These are phyloP conservation scores for Sphaeramia orbicularis DNA, from an alignment of 2,797 vertebrate species.

Conservation along the genomic window DNA sequence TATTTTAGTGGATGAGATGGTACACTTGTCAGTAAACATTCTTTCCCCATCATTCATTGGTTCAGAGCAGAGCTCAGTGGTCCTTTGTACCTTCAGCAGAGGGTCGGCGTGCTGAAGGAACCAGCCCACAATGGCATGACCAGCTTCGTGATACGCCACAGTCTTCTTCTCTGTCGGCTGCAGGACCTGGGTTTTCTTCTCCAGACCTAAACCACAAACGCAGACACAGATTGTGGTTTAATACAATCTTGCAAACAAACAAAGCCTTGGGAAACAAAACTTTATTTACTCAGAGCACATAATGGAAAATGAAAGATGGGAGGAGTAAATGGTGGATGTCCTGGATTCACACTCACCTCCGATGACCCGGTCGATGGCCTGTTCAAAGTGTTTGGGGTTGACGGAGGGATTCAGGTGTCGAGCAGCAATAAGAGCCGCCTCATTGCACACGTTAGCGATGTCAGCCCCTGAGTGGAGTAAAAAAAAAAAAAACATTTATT, in stretches of 20 bases:
- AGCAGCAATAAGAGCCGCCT: slow-evolving; percentile 96
- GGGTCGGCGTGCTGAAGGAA: slow-evolving; percentile 97
- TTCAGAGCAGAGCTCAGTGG: too few relatives aligned
- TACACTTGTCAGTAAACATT: too few relatives aligned
- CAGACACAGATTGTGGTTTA: not conserved
- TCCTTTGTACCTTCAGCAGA: slow-evolving; percentile 88
- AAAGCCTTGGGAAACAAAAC: too few relatives aligned
- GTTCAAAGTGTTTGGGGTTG: slow-evolving; percentile 95
- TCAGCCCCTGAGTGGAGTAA: slow-evolving; percentile 87
- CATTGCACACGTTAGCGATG: slow-evolving; percentile 98
- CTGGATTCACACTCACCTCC: slow-evolving; percentile 87
- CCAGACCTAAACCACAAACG: slow-evolving; percentile 86
- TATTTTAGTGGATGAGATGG: too few relatives aligned
- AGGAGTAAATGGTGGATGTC: too few relatives aligned
- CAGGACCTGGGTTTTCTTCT: slow-evolving; percentile 97
- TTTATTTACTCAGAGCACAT: too few relatives aligned
- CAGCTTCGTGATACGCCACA: slow-evolving; percentile 96
- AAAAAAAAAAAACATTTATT: too few relatives aligned
- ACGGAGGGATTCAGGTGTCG: slow-evolving; percentile 94
- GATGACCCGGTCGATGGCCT: slow-evolving; percentile 97
- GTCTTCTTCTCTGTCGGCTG: slow-evolving; percentile 98
- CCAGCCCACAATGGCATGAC: slow-evolving; percentile 97
- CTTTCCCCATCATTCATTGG: too few relatives aligned
- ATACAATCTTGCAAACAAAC: too few relatives aligned
- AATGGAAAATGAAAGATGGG: too few relatives aligned